Evolutionary conservation across 2,797 vertebrate species (phyloP), one percentile per base, ranked within the genome.

Genomic region (Scyliorhinus canicula): DNA sequence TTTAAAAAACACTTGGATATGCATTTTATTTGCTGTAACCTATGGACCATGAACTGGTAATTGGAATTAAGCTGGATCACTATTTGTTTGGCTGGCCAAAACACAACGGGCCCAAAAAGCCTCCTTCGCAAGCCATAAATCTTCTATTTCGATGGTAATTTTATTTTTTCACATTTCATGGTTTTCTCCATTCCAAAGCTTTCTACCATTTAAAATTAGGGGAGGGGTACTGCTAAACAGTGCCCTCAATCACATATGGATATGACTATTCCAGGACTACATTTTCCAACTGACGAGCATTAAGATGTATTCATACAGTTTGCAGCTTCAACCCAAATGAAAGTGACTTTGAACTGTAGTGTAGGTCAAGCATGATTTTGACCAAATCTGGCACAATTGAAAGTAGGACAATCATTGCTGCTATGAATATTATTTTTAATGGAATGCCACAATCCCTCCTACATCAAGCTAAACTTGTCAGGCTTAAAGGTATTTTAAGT

Each of bases 401-500:
- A 82, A 82, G 40, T 47, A 82, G 79, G 44, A 82, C 79, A 44
- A 82, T 26, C 19, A 47, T 82, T 74, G 24, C 44, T 82, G 79
- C 40, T 47, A 82, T 47, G 19, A 79, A 79, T 82, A 24, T 47
- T 47, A 57, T 88, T 88, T 86, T 52, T 52, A 88, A 88, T 52
- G 31, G 35, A 88, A 88, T 3, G 55, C 26, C 85, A 52, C 50
- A 88, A 55, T 26, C 31, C 55, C 85, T 55, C 31, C 85, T 52
- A 55, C 7, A 88, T 57, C 50, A 55, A 55, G 52, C 31, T 88
- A 55, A 88, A 88, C 52, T 16, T 88, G 85, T 55, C 85, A 52
- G 31, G 28, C 47, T 52, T 55, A 50, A 88, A 88, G 50, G 31
- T 88, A 88, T 88, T 88, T 88, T 88, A 88, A 88, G 52, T 88